Conservation (phyloP, 2,113 vertebrate species). For the Apteryx owenii region DNA sequence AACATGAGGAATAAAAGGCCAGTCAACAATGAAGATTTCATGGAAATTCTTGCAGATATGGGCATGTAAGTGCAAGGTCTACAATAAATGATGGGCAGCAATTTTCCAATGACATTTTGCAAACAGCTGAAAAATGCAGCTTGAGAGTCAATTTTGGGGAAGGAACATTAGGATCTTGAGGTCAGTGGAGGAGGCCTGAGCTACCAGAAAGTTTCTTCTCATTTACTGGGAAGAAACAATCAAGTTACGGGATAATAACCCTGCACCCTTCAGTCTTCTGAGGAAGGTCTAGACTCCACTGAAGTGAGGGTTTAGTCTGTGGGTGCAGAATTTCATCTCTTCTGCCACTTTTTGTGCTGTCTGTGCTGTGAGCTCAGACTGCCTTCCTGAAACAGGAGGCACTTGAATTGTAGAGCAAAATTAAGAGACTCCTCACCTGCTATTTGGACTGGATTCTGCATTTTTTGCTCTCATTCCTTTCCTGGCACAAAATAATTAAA, state of each 20-base stretch:
- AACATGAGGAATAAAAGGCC: background rate
- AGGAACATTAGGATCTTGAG: background rate
- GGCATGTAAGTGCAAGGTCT: background rate
- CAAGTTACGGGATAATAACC: background rate
- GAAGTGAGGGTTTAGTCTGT: background rate
- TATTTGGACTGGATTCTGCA: background rate
- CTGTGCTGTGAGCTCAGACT: background rate
- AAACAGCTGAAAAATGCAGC: background rate
- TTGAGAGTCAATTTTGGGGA: background rate
- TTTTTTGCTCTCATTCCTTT: background rate
- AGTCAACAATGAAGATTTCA: slow-evolving; percentile 58
- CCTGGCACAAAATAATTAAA: background rate
- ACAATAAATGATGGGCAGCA: slow-evolving; percentile 9
- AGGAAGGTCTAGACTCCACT: background rate
- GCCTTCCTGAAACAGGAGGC: background rate
- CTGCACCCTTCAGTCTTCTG: background rate
- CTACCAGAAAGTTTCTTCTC: background rate
- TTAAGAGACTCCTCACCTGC: background rate
- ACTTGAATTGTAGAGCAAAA: background rate
- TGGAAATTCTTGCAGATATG: background rate
- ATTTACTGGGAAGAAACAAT: background rate
- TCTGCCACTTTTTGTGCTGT: background rate
- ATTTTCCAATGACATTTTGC: slow-evolving; percentile 31
- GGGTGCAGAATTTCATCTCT: background rate
- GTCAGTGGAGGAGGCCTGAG: background rate